Conservation (phyloP, 2,888 invertebrate genomes). For the Cerastoderma edule region DNA sequence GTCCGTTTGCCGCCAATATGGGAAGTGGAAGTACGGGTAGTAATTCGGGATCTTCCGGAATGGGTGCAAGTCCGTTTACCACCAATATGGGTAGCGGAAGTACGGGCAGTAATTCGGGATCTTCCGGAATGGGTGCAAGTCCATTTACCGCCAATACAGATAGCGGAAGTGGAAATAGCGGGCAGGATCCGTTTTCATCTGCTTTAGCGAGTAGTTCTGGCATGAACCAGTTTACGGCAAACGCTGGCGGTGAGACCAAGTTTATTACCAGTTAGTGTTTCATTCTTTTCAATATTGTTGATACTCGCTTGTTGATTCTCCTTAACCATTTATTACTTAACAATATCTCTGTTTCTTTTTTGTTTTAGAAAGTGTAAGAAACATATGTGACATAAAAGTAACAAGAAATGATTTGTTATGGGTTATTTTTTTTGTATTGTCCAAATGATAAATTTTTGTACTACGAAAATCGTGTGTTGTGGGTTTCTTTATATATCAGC, state of each 20-base stretch:
- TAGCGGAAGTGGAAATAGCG: not conserved
- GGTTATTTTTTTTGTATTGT: too few species aligned
- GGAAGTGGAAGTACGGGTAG: not conserved
- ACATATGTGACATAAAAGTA: too few species aligned
- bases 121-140: conserved; percentile 21
- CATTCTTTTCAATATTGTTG: too few species aligned
- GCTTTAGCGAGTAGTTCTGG: conserved; percentile 13
- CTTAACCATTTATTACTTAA: too few species aligned
- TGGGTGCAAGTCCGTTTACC: conserved; percentile 29
- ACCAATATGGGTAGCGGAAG: not conserved
- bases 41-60: conserved; percentile 10
- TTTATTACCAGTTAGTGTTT: too few species aligned
- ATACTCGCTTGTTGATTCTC: too few species aligned
- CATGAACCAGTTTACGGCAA: conserved; percentile 25
- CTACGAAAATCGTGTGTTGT: too few species aligned
- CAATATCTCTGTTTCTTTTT: too few species aligned
- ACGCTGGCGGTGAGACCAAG: conserved; percentile 23
- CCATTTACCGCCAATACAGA: conserved; percentile 21
- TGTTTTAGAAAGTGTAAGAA: too few species aligned
- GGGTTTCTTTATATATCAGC: too few species aligned
- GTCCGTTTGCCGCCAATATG: conserved; percentile 18
- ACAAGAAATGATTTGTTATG: too few species aligned
- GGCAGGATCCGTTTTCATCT: conserved; percentile 20
- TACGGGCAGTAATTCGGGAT: not conserved
- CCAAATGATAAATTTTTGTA: too few species aligned